Percentiles rank a stretch among this genome's conserved stretches.
These are phyloP conservation scores for Ormyrus pomaceus DNA, from an alignment of 2,888 invertebrate genomes.

Conservation along the genomic window DNA sequence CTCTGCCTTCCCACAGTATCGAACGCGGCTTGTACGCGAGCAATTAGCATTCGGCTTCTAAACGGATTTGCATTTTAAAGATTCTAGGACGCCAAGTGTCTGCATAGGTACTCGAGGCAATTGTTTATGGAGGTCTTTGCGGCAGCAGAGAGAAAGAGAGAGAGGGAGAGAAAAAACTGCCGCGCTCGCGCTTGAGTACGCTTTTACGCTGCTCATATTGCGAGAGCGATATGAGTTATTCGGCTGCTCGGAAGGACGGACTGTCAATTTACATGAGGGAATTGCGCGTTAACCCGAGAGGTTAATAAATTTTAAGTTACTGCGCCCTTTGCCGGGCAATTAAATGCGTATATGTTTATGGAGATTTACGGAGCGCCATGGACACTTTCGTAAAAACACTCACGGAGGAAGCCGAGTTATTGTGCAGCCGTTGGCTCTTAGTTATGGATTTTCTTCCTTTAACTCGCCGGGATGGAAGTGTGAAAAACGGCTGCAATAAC, in stretches of 20 bases:
- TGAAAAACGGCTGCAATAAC: too few relatives aligned
- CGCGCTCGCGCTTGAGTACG: neutral
- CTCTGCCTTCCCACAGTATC: neutral
- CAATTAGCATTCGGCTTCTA: conserved; percentile 44
- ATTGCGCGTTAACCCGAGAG: conserved; percentile 32
- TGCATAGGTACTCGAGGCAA: conserved; percentile 8
- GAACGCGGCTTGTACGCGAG: neutral
- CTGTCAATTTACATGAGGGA: conserved; percentile 50
- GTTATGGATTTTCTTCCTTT: too few relatives aligned
- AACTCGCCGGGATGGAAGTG: too few relatives aligned
- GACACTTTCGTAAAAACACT: conserved; percentile 1
- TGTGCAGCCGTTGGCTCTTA: too few relatives aligned
- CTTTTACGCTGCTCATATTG: conserved; percentile 32
- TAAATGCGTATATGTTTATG: conserved; percentile 33
- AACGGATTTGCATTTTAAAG: conserved; percentile 45
- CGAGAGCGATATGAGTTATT: conserved; percentile 22
- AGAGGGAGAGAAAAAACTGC: neutral
- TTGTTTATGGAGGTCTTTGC: conserved; percentile 41
- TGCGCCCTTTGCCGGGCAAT: conserved; percentile 17
- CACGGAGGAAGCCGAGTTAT: too few relatives aligned
- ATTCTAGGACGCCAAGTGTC: conserved; percentile 1
- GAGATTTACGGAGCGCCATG: conserved; percentile 35
- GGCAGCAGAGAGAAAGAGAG: neutral
- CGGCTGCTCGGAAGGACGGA: neutral
- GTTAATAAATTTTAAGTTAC: conserved; percentile 51